Base-by-base conservation (phyloP, 1,140 invertebrate species). In the Macrosteles quadrilineatus region DNA sequence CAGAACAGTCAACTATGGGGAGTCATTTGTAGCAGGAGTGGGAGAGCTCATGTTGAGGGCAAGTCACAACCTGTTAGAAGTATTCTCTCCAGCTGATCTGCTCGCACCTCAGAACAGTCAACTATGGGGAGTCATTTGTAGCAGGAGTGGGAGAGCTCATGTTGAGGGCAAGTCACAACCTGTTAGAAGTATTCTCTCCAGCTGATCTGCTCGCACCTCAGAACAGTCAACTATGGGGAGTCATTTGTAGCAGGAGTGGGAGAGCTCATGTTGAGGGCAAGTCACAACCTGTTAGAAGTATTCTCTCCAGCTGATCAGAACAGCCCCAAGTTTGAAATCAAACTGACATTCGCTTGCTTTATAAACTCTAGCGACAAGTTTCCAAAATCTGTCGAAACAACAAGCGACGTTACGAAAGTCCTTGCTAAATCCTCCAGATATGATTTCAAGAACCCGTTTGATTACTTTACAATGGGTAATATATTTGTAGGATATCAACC, bases 361-460 rank as follows among this genome's bases (percentile, higher is more conserved):
- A 59, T 59, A 2, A 23, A 59, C 55, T 11, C 55, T 29, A 3
- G 23, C 3, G 55, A 59, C 4, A 27, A 30, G 9, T 59, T 59
- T n/a, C 55, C 55, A 6, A 14, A 25, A 23, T 27, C 55, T 27
- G 55, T 59, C n/a, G 55, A 59, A 23, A 59, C 55, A 14, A 59
- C 55, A 4, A 59, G 55, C 27, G 55, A 59, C 25, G 55, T 59
- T 2, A 59, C 55, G 25, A 59, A 59, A 59, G 55, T 59, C 4
- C 25, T 59, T 23, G 55, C 55, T 9, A 59, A 29, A n/a, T 25
- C 55, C 6, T 23, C 21, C 21, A 23, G 23, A 14, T 59, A 59
- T n/a, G 55, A 59, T 29, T 59, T 27, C 25, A 59, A 30, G n/a
- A 59, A 59, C n/a, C 55, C 55, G 55, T 59, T 59, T 30, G 55